A percentile compares a stretch with the other conserved stretches of the same genome.
Evolutionary conservation across 2,797 vertebrate species (phyloP).

Genomic region (Anniella stebbinsi): DNA sequence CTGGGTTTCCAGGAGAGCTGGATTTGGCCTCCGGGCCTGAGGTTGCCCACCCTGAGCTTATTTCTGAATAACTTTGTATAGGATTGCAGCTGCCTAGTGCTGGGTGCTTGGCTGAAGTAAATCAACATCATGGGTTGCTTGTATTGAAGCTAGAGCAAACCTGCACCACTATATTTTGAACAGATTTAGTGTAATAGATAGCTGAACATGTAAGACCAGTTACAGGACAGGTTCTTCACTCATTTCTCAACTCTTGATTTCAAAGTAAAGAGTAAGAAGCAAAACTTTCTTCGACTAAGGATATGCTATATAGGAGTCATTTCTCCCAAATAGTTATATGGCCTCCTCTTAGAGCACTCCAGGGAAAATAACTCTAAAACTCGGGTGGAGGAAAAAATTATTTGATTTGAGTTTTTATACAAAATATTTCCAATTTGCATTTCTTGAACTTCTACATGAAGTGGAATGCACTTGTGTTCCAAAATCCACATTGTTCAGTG

Average conservation of each 20-base stretch:
- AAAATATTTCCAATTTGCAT: too few species aligned
- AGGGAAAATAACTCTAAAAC: neutral
- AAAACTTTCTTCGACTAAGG: neutral
- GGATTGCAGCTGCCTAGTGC: neutral
- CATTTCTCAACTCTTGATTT: neutral
- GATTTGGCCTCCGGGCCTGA: too few species aligned
- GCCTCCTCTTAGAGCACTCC: neutral
- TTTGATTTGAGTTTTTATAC: too few species aligned
- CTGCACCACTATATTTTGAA: neutral
- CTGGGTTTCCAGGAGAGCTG: too few species aligned
- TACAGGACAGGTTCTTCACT: neutral
- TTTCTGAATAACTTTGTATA: neutral
- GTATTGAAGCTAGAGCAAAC: neutral
- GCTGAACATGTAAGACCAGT: fast-evolving
- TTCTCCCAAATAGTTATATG: neutral
- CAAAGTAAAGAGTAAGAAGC: neutral
- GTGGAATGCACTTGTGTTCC: too few species aligned
- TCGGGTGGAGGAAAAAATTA: too few species aligned
- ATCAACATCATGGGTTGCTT: neutral
- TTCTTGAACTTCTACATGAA: too few species aligned
- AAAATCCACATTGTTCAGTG: too few species aligned
- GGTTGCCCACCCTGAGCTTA: neutral
- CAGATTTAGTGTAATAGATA: neutral
- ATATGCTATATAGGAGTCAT: neutral
- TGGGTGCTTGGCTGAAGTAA: neutral